Evolutionary conservation across 1,140 invertebrate genomes (phyloP).

Genomic region (Macrotrachela quadricornifera): DNA sequence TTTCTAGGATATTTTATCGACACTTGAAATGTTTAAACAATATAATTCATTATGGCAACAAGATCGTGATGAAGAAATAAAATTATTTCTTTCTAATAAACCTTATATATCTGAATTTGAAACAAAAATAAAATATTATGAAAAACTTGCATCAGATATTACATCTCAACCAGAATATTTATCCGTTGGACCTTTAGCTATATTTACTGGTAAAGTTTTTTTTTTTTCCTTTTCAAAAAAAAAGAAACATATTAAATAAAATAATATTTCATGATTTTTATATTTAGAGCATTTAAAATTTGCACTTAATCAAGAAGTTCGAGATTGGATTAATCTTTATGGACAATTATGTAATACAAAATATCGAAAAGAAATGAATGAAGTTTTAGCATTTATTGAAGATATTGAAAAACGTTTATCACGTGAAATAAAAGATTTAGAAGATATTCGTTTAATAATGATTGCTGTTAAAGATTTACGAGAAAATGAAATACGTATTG

Average conservation of each 20-base stretch:
- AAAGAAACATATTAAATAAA: too few species aligned
- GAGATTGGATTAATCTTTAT: conserved; percentile 55
- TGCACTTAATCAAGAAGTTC: conserved; percentile 59
- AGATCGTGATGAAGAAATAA: conserved; percentile 47
- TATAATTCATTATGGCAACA: conserved; percentile 68
- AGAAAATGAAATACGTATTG: conserved; percentile 82
- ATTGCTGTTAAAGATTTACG: conserved; percentile 72
- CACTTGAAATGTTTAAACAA: conserved; percentile 56
- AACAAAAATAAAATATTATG: conserved; percentile 49
- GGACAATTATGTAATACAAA: conserved; percentile 74
- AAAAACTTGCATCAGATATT: conserved; percentile 52
- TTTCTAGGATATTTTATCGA: conserved; percentile 39
- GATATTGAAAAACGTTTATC: conserved; percentile 69
- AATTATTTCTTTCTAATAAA: conserved; percentile 49
- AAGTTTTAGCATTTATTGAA: conserved; percentile 70
- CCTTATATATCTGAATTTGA: conserved; percentile 58
- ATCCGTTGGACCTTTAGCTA: conserved; percentile 22
- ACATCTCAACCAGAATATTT: conserved; percentile 39
- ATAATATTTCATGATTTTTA: too few species aligned
- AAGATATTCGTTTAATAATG: conserved; percentile 77
- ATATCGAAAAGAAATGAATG: conserved; percentile 76
- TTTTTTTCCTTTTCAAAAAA: too few species aligned
- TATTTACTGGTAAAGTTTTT: conserved; percentile 14
- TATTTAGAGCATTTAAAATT: conserved; percentile 50
- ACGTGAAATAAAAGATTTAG: conserved; percentile 62